phyloP scores from a whole-genome alignment of 2,113 vertebrate species.

The Junco hyemalis region DNA sequence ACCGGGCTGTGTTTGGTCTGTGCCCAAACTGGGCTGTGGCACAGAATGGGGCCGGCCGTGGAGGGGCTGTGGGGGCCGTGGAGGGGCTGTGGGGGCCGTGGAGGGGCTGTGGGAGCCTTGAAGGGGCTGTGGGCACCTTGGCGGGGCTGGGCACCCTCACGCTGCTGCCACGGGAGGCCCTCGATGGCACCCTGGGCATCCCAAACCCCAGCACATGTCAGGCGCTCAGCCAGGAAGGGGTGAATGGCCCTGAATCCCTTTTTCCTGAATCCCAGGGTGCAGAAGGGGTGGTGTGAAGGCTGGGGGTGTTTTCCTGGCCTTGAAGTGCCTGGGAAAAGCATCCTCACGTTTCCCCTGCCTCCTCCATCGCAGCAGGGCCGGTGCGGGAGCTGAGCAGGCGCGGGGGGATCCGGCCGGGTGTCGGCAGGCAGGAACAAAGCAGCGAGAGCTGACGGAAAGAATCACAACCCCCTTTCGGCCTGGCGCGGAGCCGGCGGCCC shows the following conservation, averaged over 20 bases:
- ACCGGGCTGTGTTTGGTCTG: no score
- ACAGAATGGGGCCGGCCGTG: not conserved
- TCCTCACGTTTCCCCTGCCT: rapidly evolving
- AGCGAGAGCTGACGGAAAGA: not conserved
- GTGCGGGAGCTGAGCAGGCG: rapidly evolving
- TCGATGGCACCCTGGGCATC: not conserved
- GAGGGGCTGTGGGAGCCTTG: rapidly evolving
- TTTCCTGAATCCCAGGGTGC: not conserved
- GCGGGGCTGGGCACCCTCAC: rapidly evolving
- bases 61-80: no score
- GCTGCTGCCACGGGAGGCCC: not conserved
- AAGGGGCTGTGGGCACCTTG: not conserved
- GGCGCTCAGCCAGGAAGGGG: rapidly evolving
- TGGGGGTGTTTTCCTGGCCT: not conserved
- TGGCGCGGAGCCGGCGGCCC: not conserved
- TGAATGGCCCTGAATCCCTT: not conserved
- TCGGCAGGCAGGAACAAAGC: not conserved
- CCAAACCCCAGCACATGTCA: rapidly evolving
- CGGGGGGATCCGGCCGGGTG: not conserved
- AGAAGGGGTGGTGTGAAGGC: rapidly evolving
- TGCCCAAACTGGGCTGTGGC: no score
- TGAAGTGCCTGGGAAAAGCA: rapidly evolving
- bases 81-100: no score
- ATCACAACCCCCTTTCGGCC: not conserved
- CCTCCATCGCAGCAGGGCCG: not conserved